phyloP scores from a whole-genome alignment of 2,797 vertebrate genomes.

The Tenualosa ilisha region DNA sequence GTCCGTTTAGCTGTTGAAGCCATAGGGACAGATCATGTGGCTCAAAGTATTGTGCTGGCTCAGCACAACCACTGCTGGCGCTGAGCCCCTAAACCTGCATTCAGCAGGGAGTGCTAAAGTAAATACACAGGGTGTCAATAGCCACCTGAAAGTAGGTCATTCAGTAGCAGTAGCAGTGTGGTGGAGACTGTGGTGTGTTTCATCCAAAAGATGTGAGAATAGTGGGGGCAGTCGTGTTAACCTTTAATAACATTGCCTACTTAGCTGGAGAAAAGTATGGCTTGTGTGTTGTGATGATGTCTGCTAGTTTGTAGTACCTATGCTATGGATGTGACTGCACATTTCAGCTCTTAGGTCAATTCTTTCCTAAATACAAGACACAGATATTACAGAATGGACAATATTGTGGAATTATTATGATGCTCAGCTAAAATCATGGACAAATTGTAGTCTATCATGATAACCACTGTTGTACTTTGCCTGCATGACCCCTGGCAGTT shows the following conservation, averaged over 20 bases:
- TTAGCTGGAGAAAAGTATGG: background rate
- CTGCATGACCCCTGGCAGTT: too few relatives aligned
- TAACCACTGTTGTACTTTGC: too few relatives aligned
- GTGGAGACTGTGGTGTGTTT: background rate
- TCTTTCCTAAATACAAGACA: background rate
- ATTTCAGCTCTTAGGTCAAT: background rate
- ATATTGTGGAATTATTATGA: too few relatives aligned
- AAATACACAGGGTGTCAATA: background rate
- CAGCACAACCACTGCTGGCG: slow-evolving; percentile 51
- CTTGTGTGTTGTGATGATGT: background rate
- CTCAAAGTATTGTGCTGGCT: slow-evolving; percentile 52
- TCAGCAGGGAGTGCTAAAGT: slow-evolving; percentile 46
- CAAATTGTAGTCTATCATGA: too few relatives aligned
- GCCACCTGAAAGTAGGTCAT: slow-evolving; percentile 16
- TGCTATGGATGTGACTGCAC: too few relatives aligned
- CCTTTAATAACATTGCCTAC: background rate
- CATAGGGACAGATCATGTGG: slow-evolving; percentile 43
- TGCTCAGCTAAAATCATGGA: too few relatives aligned
- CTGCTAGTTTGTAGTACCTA: too few relatives aligned
- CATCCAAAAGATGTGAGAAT: background rate
- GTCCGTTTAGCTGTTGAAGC: background rate
- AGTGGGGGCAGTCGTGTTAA: background rate
- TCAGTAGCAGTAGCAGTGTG: background rate
- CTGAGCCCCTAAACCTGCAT: slow-evolving; percentile 35
- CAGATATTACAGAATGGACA: background rate